Base-by-base conservation (phyloP, 2,113 vertebrate species). In the Rhadina sibilatrix region DNA sequence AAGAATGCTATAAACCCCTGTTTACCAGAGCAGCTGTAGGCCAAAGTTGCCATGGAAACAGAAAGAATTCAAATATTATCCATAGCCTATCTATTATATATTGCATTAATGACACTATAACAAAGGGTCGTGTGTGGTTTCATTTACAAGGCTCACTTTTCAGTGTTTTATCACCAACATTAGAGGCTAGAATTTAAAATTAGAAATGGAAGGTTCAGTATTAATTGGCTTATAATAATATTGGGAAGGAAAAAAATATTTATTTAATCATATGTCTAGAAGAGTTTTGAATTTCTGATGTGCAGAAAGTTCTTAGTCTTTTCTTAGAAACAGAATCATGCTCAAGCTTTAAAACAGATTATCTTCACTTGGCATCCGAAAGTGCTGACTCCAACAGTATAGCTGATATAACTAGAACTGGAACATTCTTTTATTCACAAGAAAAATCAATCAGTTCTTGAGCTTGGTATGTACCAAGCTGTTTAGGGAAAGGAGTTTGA, bases 41-140 rank as follows among this genome's bases (percentile, higher is more conserved):
- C 64, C 44, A 60, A 66, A 23, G 89, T 97, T 97, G 40, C 93
- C 85, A 95, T 97, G 93, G 97, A 96, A 97, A 98, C 94, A 66
- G 86, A 84, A 96, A 61, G 76, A 81, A 94, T 96, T 96, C 78
- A 96, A 96, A 96, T 97, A 97, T 97, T 97, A 96, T 83, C 93
- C 93, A 61, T 89, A 91, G 54, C 40, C 17, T 93, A 87, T 88
- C 78, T 94, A 87, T 94, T 91, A 89, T 89, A 68, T 77, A 72
- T 86, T 93, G 37, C 65, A 83, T 96, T 97, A 93, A 94, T 2
- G 11, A 69, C 80, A 38, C 54, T 92, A 7, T 80, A 74, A 30
- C 70, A 80, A 83, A 87, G 83, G 47, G 16, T 96, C 72, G 72
- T 61, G 96, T 91, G 56, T 87, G 56, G 93, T 92, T 97, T 94